Percentiles rank a stretch among this genome's conserved stretches.
These are phyloP conservation scores for Sorex fumeus DNA, from an alignment of 2,113 vertebrate species.

Conservation along the genomic window DNA sequence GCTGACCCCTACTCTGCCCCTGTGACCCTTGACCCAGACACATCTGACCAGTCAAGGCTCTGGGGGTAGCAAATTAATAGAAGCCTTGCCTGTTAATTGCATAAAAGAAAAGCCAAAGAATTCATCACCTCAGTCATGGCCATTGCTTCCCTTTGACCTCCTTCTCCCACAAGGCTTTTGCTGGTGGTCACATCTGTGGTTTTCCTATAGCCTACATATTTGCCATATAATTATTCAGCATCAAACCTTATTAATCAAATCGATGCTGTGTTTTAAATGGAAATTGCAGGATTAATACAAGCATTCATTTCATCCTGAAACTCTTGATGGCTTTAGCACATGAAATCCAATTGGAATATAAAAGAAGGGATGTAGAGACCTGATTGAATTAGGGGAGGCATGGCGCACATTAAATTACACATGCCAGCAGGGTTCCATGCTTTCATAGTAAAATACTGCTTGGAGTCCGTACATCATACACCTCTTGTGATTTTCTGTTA, in stretches of 20 bases:
- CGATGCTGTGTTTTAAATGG: constrained; percentile 99
- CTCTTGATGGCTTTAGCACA: constrained; percentile 99
- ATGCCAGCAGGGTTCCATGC: constrained; percentile 92
- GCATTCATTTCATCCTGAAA: constrained; percentile 99
- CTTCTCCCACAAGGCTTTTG: constrained; percentile 96
- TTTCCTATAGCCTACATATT: constrained; percentile 96
- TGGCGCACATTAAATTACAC: constrained; percentile 94
- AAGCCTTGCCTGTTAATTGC: constrained; percentile 98
- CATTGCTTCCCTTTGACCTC: constrained; percentile 99
- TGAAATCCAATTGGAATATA: constrained; percentile 99
- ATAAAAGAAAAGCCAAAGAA: constrained; percentile 98
- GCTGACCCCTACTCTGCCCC: constrained; percentile 97
- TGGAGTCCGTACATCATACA: constrained; percentile 81
- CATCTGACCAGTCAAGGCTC: constrained; percentile 99
- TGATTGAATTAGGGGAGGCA: constrained; percentile 98
- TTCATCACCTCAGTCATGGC: constrained; percentile 99
- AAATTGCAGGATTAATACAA: constrained; percentile 99
- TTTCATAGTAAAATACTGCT: constrained; percentile 89
- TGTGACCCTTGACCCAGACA: constrained; percentile 96
- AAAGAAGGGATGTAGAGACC: constrained; percentile 95
- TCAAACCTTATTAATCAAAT: constrained; percentile 99
- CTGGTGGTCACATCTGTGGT: constrained; percentile 98
- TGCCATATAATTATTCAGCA: constrained; percentile 99
- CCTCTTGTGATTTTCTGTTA: constrained; percentile 82
- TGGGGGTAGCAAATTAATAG: constrained; percentile 99